Evolutionary conservation across 2,888 invertebrate genomes (phyloP).

Genomic region (Ormia ochracea): DNA sequence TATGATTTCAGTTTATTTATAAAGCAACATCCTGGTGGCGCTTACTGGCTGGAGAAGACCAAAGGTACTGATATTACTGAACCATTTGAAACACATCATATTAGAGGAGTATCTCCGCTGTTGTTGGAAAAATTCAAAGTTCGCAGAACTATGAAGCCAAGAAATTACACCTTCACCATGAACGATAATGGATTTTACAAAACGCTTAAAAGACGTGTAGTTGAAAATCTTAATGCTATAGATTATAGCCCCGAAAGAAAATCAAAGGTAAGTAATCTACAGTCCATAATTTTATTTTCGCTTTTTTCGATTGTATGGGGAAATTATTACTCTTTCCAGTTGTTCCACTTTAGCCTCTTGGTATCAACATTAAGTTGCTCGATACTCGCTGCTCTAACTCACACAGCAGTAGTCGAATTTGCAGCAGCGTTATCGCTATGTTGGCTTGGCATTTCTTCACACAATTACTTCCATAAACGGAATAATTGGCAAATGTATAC

Average conservation of each 20-base stretch:
- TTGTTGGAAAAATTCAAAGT: constrained; percentile 82
- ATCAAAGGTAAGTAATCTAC: constrained; percentile 52
- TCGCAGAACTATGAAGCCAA: constrained; percentile 79
- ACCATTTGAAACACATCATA: constrained; percentile 85
- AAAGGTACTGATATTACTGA: constrained; percentile 89
- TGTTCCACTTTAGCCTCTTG: constrained; percentile 70
- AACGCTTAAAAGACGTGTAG: constrained; percentile 81
- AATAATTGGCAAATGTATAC: constrained; percentile 88
- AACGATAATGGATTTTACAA: constrained; percentile 84
- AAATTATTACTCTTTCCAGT: no score
- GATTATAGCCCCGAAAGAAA: constrained; percentile 71
- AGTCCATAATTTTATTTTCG: no score
- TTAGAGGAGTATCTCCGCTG: constrained; percentile 76
- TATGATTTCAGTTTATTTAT: constrained; percentile 90
- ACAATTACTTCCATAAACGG: constrained; percentile 86
- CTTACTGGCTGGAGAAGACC: constrained; percentile 83
- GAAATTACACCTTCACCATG: constrained; percentile 85
- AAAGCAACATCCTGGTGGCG: constrained; percentile 88
- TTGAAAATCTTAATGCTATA: constrained; percentile 79
- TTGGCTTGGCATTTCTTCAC: constrained; percentile 80
- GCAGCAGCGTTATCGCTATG: constrained; percentile 80
- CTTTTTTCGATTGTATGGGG: neutral
- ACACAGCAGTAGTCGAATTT: constrained; percentile 66
- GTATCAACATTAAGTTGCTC: constrained; percentile 70
- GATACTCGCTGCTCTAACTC: constrained; percentile 69